Conservation (phyloP, 2,113 vertebrate genomes). For the Notarius quadriscutis region DNA sequence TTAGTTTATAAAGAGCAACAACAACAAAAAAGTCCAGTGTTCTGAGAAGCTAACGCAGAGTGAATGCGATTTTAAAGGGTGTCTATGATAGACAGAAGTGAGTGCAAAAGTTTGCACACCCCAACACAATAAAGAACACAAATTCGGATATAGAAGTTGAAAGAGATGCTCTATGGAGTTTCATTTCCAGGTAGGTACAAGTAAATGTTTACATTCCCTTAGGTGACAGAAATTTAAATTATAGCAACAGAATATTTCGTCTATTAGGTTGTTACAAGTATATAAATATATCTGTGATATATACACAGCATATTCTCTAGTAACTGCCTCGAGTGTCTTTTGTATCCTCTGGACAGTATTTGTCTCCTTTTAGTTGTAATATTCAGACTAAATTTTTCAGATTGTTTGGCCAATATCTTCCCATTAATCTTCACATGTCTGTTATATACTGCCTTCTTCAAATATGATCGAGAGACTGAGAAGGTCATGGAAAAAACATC, state of each 20-base stretch:
- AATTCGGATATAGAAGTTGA: background rate
- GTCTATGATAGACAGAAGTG: background rate
- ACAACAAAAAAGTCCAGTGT: background rate
- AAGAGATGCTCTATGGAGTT: background rate
- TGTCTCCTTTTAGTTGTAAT: background rate
- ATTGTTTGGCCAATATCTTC: background rate
- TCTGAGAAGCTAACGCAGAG: background rate
- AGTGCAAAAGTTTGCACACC: background rate
- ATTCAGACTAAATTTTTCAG: background rate
- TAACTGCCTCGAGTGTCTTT: background rate
- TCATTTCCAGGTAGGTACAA: background rate
- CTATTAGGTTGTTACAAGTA: background rate
- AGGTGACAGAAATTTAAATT: background rate
- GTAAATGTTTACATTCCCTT: background rate
- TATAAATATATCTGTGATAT: background rate
- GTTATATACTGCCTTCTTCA: background rate
- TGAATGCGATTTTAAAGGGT: background rate
- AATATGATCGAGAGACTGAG: background rate
- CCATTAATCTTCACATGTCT: background rate
- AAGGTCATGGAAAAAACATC: background rate
- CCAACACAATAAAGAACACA: background rate
- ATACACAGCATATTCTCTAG: background rate
- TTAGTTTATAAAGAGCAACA: background rate
- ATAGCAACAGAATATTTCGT: background rate
- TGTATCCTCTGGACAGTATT: background rate